Base-by-base conservation (phyloP, 2,797 vertebrate genomes). In the Adelosebastes latens region DNA sequence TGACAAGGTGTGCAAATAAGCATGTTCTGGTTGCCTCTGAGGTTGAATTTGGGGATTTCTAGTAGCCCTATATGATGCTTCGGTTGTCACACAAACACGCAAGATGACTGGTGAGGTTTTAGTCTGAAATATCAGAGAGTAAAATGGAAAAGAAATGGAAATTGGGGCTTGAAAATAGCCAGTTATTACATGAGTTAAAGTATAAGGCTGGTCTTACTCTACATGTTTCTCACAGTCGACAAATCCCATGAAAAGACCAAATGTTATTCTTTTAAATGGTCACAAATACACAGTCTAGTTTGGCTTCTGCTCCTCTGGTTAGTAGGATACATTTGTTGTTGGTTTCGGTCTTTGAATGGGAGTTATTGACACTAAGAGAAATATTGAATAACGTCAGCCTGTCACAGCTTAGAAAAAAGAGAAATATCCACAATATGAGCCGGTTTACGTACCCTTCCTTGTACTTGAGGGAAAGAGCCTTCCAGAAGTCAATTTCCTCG, bases 401-500 rank as follows among this genome's bases (percentile, higher is more conserved):
- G 11, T 36, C 29, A 34, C 56, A 53, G 12, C 0, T 18, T 12
- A 29, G 20, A 5, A 52, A 46, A 14, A 9, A 52, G 8, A n/a
- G 5, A 60, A 31, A 60, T 4, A 8, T 31, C 8, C 10, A 46
- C 16, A n/a, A 2, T 9, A 22, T 9, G 42, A 27, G 5, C 4
- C 0, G 1, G 20, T 24, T n/a, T 11, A 74, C 87, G 0, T 88
- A 99, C 98, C 97, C 96, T 88, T 95, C 96, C 82, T 99, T 98
- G 92, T 98, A 98, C 84, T 97, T 97, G 85, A 97, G 92, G 78
- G 96, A 97, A 69, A 97, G 96, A 75, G 96, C 85, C 93, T 97
- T 98, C 98, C 98, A 99, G 86, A 97, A 98, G 0, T 96, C 94
- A 69, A 97, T 97, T 92, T 98, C 97, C 93, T 98, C 97, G 65